phyloP scores from a whole-genome alignment of 37 sponge, comb jelly and placozoan species.

The Hexactinellida sp. region DNA sequence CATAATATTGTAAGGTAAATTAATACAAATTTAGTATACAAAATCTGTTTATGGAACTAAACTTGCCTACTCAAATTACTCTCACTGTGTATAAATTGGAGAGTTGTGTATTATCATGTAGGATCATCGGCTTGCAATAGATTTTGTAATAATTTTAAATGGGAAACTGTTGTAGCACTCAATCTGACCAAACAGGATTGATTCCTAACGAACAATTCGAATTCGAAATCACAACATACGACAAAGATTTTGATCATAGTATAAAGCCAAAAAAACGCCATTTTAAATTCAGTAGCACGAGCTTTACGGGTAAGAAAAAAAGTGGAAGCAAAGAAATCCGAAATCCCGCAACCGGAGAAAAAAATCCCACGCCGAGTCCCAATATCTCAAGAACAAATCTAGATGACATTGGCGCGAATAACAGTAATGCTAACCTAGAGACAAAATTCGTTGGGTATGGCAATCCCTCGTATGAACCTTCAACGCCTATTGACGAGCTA shows the following conservation, averaged over 20 bases:
- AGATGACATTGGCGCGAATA: too few species aligned
- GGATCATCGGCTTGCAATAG: neutral
- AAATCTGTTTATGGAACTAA: neutral
- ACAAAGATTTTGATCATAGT: neutral
- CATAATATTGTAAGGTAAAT: too few species aligned
- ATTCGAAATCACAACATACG: neutral
- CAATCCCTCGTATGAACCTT: neutral
- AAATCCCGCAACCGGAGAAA: neutral
- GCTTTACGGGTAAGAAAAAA: neutral
- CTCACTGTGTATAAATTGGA: neutral
- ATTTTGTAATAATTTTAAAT: neutral
- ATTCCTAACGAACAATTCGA: neutral
- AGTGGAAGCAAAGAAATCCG: neutral
- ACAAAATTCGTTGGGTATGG: neutral
- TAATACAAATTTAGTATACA: too few species aligned
- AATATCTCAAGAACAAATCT: neutral
- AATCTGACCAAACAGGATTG: neutral
- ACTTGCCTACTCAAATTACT: conserved; percentile 9
- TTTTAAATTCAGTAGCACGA: neutral
- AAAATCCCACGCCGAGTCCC: neutral
- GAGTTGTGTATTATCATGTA: neutral
- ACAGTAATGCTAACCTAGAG: too few species aligned
- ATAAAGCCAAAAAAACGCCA: neutral
- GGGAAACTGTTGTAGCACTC: neutral
- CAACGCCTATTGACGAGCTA: neutral